A percentile compares a stretch with the other conserved stretches of the same genome.
phyloP scores from a whole-genome alignment of 1,140 invertebrate species.

The Phortica variegata region DNA sequence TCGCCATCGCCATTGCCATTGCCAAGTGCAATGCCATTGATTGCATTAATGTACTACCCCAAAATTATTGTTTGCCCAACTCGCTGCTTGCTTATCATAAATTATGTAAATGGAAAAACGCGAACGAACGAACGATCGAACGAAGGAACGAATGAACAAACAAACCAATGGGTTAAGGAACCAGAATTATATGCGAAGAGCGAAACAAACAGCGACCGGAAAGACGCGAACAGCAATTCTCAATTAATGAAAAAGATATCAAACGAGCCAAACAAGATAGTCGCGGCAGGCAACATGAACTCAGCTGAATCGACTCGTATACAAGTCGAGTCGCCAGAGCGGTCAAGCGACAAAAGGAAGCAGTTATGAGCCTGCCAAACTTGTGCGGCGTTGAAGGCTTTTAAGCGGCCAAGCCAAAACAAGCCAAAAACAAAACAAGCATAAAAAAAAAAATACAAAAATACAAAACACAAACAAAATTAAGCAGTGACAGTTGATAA shows the following conservation, averaged over 20 bases:
- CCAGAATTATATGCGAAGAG: not conserved
- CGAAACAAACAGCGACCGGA: conserved; percentile 22
- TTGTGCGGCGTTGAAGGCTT: too few species aligned
- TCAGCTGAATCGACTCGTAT: too few species aligned
- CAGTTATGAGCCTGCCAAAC: too few species aligned
- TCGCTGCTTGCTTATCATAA: conserved; percentile 54
- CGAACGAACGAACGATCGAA: conserved; percentile 25
- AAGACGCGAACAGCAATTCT: conserved; percentile 52
- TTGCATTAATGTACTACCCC: conserved; percentile 56
- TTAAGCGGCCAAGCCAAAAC: conserved; percentile 12
- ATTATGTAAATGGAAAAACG: conserved; percentile 56
- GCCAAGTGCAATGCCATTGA: conserved; percentile 46
- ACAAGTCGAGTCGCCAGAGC: too few species aligned
- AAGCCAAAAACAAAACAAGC: conserved; percentile 17
- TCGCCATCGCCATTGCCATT: conserved; percentile 24
- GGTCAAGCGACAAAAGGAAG: too few species aligned
- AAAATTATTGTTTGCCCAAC: conserved; percentile 56
- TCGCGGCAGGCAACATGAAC: conserved; percentile 5
- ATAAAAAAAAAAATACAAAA: conserved; percentile 17
- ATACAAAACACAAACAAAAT: conserved; percentile 29
- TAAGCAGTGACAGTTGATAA: conserved; percentile 54
- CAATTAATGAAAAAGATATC: conserved; percentile 55
- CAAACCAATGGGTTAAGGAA: not conserved
- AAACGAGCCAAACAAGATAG: conserved; percentile 30
- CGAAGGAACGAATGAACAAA: too few species aligned